Percentiles rank a stretch among this genome's conserved stretches.
Evolutionary conservation across 2,797 vertebrate species (phyloP).

Genomic region (Argya squamiceps): DNA sequence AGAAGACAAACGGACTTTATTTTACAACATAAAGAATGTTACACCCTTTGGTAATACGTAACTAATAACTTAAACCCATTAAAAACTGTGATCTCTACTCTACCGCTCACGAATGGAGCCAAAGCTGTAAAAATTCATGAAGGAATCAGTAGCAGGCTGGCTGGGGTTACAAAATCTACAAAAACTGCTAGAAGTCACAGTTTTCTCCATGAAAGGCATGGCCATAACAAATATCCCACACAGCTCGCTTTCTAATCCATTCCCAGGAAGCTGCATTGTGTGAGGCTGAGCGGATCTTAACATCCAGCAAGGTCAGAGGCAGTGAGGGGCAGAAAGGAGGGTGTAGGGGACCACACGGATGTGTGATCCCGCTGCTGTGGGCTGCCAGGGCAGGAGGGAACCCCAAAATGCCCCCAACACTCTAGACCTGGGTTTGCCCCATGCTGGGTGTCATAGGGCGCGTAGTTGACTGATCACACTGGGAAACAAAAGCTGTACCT

Average conservation of each 20-base stretch:
- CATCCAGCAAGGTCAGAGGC: background rate
- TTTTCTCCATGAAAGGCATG: slow-evolving; percentile 28
- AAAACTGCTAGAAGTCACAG: slow-evolving; percentile 45
- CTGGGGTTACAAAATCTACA: slow-evolving; percentile 58
- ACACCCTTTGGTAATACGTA: slow-evolving; percentile 50
- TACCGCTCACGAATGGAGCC: background rate
- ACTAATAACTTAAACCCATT: slow-evolving; percentile 58
- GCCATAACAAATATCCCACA: slow-evolving; percentile 53
- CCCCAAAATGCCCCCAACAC: background rate
- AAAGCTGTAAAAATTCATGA: slow-evolving; percentile 65
- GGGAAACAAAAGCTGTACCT: slow-evolving; percentile 63
- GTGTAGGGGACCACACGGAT: rapidly evolving
- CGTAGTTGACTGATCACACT: slow-evolving; percentile 54
- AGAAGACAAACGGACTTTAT: slow-evolving; percentile 43
- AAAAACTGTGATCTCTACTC: slow-evolving; percentile 9
- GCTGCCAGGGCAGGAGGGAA: background rate
- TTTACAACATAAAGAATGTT: slow-evolving; percentile 39
- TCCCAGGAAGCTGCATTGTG: slow-evolving; percentile 28
- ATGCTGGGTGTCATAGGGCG: background rate
- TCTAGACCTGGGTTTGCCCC: background rate
- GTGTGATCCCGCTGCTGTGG: background rate
- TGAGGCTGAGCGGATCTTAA: background rate
- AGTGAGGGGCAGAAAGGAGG: background rate
- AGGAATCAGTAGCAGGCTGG: slow-evolving; percentile 50
- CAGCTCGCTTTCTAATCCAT: slow-evolving; percentile 41